phyloP scores from a whole-genome alignment of 2,113 vertebrate genomes.

The Silurus meridionalis region DNA sequence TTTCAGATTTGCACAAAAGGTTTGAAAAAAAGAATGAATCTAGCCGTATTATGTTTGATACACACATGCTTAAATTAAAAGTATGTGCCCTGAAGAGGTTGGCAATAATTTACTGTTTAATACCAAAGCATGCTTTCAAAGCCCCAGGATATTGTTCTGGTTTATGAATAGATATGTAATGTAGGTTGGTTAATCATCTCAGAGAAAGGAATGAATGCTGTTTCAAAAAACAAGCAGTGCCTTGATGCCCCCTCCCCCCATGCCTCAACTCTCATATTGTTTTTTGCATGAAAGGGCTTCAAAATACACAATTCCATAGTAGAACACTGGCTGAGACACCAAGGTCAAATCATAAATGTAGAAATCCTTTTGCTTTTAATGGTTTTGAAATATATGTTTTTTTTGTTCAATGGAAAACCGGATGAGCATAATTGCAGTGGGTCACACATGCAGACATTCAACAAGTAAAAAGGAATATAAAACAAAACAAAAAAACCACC shows the following conservation, averaged over 20 bases:
- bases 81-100: conserved; percentile 2
- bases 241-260: neutral
- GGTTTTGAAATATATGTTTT: neutral
- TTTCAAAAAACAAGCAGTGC: conserved; percentile 19
- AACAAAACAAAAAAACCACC: neutral
- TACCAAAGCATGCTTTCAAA: conserved; percentile 28
- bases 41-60: neutral
- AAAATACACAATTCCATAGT: neutral
- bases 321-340: neutral
- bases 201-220: conserved; percentile 23
- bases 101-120: conserved; percentile 40
- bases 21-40: neutral
- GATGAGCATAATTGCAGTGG: neutral
- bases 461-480: neutral
- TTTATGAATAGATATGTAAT: conserved; percentile 53
- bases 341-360: neutral
- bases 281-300: conserved; percentile 21
- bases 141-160: conserved; percentile 39
- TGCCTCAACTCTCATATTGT: neutral
- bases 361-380: neutral
- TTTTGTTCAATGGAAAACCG: neutral
- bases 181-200: conserved; percentile 47
- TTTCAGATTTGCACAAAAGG: neutral
- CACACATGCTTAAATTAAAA: conserved; percentile 33
- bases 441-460: neutral